A percentile compares a stretch with the other conserved stretches of the same genome.
phyloP scores from a whole-genome alignment of 1,140 invertebrate species.

The Macrobrachium rosenbergii region DNA sequence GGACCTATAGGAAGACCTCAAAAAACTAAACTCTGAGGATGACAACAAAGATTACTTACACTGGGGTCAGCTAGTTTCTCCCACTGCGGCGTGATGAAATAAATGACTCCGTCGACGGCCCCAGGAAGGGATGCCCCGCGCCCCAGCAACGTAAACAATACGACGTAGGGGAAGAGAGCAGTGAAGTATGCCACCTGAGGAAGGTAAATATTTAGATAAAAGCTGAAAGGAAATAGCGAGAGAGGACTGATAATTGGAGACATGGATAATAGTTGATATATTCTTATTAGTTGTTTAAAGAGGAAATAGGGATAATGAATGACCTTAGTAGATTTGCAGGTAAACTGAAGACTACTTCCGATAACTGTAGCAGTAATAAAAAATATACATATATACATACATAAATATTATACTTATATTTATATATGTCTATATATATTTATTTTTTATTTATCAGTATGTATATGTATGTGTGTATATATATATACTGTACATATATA shows the following conservation, averaged over 20 bases:
- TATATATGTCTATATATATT: not conserved
- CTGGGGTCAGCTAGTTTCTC: slow-evolving; percentile 77
- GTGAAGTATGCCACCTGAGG: slow-evolving; percentile 78
- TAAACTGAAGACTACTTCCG: no score
- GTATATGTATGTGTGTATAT: not conserved
- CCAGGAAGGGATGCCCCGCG: slow-evolving; percentile 82
- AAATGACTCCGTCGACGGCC: slow-evolving; percentile 81
- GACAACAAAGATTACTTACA: slow-evolving; percentile 69
- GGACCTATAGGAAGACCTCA: not conserved
- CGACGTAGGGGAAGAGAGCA: slow-evolving; percentile 87
- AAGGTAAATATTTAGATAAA: not conserved
- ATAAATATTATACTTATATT: not conserved
- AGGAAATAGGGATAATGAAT: no score
- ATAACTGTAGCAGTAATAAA: no score
- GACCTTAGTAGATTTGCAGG: no score
- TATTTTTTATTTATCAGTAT: not conserved
- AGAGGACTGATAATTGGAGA: not conserved
- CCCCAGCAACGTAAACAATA: slow-evolving; percentile 83
- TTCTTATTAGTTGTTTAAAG: no score
- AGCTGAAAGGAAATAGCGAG: not conserved
- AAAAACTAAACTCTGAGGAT: no score
- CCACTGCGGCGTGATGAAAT: slow-evolving; percentile 82
- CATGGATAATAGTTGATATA: not conserved
- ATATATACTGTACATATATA: not conserved
- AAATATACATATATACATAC: no score